A percentile compares a stretch with the other conserved stretches of the same genome.
phyloP scores from a whole-genome alignment of 2,797 vertebrate species.

The Epinephelus coioides region DNA sequence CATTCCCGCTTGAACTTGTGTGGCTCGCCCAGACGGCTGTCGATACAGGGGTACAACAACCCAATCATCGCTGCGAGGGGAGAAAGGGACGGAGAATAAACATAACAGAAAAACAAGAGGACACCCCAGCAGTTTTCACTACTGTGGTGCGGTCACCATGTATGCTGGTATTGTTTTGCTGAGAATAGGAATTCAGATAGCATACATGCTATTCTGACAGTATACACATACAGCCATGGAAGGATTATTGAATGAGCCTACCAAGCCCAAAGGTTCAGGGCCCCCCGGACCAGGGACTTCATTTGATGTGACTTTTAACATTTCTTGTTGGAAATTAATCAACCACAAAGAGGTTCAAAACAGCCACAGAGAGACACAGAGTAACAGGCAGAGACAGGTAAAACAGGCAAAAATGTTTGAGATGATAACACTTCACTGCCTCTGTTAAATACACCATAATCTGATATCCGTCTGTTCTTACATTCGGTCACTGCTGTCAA shows the following conservation, averaged over 20 bases:
- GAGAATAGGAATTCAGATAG: not conserved
- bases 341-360: not conserved
- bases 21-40: constrained; percentile 93
- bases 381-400: too few relatives aligned
- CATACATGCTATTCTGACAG: not conserved
- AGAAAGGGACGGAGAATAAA: not conserved
- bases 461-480: not conserved
- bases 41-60: constrained; percentile 96
- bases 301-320: not conserved
- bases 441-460: too few relatives aligned
- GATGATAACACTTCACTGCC: too few relatives aligned
- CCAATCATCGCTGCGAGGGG: constrained; percentile 90
- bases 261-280: not conserved
- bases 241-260: not conserved
- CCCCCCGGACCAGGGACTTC: not conserved
- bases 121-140: not conserved
- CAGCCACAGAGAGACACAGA: too few relatives aligned
- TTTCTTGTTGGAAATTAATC: not conserved
- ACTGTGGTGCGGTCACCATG: constrained; percentile 16
- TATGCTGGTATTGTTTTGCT: constrained; percentile 35
- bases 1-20: constrained; percentile 97
- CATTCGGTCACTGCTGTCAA: not conserved
- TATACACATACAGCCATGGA: not conserved
- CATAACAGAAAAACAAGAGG: not conserved
- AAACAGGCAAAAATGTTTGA: too few relatives aligned